Evolutionary conservation across 2,113 vertebrate species (phyloP).

Genomic region (Naja naja): DNA sequence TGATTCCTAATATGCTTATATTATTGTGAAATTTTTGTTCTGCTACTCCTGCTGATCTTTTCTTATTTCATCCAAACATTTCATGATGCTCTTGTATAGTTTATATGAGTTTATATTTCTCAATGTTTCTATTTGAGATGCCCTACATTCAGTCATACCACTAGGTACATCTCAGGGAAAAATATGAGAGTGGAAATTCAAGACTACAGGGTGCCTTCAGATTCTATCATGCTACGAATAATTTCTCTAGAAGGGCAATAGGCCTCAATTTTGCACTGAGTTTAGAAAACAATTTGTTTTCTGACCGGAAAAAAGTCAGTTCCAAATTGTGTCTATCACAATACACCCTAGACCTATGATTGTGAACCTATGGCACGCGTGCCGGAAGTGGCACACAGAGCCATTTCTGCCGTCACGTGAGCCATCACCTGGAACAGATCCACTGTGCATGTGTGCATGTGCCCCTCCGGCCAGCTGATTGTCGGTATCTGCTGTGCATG

Average conservation of each 20-base stretch:
- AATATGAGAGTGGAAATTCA: not conserved
- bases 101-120: not conserved
- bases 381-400: no score
- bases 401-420: no score
- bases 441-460: no score
- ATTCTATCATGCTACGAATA: no score
- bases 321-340: not conserved
- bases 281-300: not conserved
- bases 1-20: not conserved
- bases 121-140: not conserved
- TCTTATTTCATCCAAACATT: not conserved
- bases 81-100: not conserved
- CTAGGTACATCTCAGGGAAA: not conserved
- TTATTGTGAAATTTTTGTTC: not conserved
- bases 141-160: not conserved
- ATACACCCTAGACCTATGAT: no score
- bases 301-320: not conserved
- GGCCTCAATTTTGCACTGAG: no score
- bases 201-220: not conserved
- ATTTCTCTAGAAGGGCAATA: not conserved
- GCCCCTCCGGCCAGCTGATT: no score
- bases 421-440: no score
- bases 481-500: no score
- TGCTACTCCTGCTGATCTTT: not conserved
- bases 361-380: no score